Evolutionary conservation across 2,113 vertebrate species (phyloP).

Genomic region (Suricata suricatta): DNA sequence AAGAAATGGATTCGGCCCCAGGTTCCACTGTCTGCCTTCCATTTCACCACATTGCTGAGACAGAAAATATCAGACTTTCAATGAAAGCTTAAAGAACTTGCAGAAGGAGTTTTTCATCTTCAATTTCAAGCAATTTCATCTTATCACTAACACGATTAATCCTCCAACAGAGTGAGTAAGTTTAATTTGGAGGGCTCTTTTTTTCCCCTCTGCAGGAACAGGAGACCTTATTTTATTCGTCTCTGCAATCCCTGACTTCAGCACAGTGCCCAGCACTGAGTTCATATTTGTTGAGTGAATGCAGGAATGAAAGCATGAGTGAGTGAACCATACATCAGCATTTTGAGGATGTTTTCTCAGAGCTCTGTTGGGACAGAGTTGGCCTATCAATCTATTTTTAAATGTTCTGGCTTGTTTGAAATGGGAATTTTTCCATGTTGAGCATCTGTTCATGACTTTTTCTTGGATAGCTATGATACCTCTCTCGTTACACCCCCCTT

Average conservation of each 20-base stretch:
- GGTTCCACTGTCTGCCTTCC: constrained; percentile 39
- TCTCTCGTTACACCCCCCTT: background rate
- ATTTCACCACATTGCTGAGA: constrained; percentile 29
- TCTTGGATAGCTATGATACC: constrained; percentile 44
- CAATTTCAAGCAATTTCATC: constrained; percentile 52
- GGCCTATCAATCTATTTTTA: constrained; percentile 68
- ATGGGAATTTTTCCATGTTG: constrained; percentile 64
- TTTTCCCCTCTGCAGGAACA: background rate
- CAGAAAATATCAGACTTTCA: constrained; percentile 51
- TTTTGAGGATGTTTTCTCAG: constrained; percentile 40
- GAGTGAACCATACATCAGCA: background rate
- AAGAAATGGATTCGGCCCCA: background rate
- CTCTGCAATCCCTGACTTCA: background rate
- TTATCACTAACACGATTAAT: constrained; percentile 54
- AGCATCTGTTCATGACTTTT: constrained; percentile 66
- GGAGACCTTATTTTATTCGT: constrained; percentile 27
- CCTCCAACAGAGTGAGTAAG: constrained; percentile 25
- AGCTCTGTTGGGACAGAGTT: constrained; percentile 33
- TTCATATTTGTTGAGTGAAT: constrained; percentile 34
- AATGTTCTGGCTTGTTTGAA: constrained; percentile 56
- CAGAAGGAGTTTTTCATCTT: constrained; percentile 59
- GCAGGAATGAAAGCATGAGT: background rate
- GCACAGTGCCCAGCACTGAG: background rate
- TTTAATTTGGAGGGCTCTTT: constrained; percentile 53
- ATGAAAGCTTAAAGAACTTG: constrained; percentile 55